Conservation (phyloP, 2,888 invertebrate species). For the Callimorpha dominula region DNA sequence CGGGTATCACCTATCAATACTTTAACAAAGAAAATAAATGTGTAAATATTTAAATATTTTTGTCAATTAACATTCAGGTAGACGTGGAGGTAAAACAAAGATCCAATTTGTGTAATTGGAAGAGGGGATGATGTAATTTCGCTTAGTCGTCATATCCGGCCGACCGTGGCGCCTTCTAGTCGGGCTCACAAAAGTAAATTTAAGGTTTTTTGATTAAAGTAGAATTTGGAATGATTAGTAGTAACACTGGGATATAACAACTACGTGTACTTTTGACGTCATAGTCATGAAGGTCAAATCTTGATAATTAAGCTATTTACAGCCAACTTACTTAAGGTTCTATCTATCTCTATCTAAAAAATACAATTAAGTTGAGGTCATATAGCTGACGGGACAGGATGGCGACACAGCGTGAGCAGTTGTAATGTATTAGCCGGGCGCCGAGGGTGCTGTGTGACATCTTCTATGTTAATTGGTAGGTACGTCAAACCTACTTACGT, state of each 20-base stretch:
- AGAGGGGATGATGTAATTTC: constrained; percentile 37
- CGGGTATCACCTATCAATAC: neutral
- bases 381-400: neutral
- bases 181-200: constrained; percentile 6
- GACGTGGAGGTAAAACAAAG: constrained; percentile 32
- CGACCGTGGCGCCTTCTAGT: neutral
- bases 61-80: constrained; percentile 12
- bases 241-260: no score
- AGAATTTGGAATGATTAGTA: neutral
- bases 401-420: neutral
- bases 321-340: neutral
- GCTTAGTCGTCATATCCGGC: constrained; percentile 37
- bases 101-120: constrained; percentile 45
- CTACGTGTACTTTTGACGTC: no score
- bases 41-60: constrained; percentile 4
- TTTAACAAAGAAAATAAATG: neutral
- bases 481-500: no score
- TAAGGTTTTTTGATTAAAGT: constrained; percentile 5
- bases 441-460: no score
- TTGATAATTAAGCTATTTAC: neutral
- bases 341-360: neutral
- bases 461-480: no score
- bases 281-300: no score
- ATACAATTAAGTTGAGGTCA: neutral
- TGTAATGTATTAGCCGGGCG: neutral